Evolutionary conservation across 2,888 invertebrate species (phyloP).

Genomic region (Heliconius cydno): DNA sequence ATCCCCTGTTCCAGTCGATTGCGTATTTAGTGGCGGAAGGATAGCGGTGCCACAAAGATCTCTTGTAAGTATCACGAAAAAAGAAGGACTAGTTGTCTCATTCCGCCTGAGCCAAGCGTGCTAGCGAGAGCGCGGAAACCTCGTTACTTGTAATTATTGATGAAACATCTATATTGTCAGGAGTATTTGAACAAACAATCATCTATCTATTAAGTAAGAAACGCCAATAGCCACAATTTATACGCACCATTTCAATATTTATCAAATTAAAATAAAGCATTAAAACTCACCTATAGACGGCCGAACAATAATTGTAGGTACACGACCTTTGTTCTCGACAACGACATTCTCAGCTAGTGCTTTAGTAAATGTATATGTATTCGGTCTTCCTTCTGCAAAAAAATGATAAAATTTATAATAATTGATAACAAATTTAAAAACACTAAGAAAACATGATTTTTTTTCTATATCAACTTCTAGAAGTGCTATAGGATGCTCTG

Average conservation of each 20-base stretch:
- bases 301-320: slow-evolving; percentile 62
- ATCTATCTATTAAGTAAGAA: no score
- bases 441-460: background rate
- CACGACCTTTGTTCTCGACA: slow-evolving; percentile 49
- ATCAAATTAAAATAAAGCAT: background rate
- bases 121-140: no score
- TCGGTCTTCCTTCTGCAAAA: slow-evolving; percentile 55
- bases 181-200: no score
- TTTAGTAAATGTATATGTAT: slow-evolving; percentile 62
- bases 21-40: no score
- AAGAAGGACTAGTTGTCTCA: no score
- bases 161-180: no score
- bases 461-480: background rate
- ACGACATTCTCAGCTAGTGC: slow-evolving; percentile 57
- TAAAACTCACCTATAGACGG: slow-evolving; percentile 62
- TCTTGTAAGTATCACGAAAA: no score
- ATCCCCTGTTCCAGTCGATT: no score
- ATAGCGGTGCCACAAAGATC: no score
- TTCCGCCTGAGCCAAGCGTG: no score
- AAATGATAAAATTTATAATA: background rate
- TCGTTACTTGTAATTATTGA: no score
- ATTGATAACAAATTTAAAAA: background rate
- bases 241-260: background rate
- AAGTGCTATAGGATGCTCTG: background rate
- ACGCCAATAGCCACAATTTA: no score